phyloP scores from a whole-genome alignment of 2,888 invertebrate genomes.

The Dolichopus griseipennis region DNA sequence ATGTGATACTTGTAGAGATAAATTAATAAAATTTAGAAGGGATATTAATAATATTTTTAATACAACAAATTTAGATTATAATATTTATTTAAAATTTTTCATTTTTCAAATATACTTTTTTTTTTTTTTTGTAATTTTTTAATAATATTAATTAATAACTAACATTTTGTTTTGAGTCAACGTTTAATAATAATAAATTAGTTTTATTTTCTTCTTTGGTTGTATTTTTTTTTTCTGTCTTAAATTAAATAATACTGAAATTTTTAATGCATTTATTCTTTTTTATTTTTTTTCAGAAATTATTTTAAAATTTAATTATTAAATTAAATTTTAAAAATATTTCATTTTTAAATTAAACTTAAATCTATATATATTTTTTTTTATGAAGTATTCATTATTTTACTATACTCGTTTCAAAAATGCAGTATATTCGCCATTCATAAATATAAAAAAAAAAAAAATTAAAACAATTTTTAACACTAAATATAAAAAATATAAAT shows the following conservation, averaged over 20 bases:
- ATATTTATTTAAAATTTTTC: slow-evolving; percentile 17
- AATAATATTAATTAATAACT: slow-evolving; percentile 4
- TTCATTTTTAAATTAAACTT: background rate
- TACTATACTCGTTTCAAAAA: no score
- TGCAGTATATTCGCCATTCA: no score
- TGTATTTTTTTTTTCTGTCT: slow-evolving; percentile 13
- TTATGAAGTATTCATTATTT: no score
- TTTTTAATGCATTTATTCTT: background rate
- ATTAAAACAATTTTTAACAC: no score
- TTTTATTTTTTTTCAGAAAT: background rate
- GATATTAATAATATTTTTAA: no score
- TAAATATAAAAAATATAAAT: no score
- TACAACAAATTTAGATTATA: slow-evolving; percentile 13
- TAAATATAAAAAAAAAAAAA: no score
- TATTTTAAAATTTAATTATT: background rate
- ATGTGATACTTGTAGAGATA: no score
- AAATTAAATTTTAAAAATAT: background rate
- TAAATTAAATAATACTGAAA: slow-evolving; percentile 11
- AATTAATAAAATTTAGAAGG: no score
- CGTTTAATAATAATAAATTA: background rate
- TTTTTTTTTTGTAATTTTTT: slow-evolving; percentile 16
- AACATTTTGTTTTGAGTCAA: slow-evolving; percentile 2
- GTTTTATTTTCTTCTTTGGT: background rate
- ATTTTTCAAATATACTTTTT: slow-evolving; percentile 15
- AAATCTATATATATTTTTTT: no score